These are phyloP conservation scores for Drosophila albomicans DNA, from an alignment of 1,140 invertebrate species.

Conservation along the genomic window DNA sequence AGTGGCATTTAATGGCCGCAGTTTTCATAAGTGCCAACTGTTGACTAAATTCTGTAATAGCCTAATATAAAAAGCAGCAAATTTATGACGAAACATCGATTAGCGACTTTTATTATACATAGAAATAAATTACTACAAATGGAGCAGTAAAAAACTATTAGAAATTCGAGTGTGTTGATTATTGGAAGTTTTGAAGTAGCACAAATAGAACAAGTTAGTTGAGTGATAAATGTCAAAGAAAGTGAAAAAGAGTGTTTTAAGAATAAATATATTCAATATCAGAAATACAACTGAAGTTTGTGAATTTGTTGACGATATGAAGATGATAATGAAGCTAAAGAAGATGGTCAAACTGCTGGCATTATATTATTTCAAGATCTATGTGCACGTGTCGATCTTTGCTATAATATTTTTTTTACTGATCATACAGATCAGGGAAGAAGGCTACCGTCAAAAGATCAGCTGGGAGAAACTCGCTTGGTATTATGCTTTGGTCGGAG, in stretches of 20 bases:
- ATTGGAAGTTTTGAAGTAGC: no score
- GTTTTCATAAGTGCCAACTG: no score
- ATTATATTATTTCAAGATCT: conserved; percentile 31
- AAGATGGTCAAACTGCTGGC: not conserved
- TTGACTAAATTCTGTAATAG: no score
- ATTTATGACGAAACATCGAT: no score
- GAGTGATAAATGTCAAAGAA: conserved; percentile 13
- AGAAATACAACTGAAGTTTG: not conserved
- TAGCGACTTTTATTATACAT: no score
- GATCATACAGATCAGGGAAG: conserved; percentile 1
- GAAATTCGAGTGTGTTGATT: no score
- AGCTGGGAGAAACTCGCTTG: conserved; percentile 12
- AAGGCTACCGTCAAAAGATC: conserved; percentile 28
- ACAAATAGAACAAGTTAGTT: not conserved
- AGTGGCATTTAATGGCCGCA: no score
- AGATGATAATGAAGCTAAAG: no score
- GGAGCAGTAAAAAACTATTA: no score
- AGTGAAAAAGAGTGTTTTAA: not conserved
- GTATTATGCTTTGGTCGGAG: conserved; percentile 13
- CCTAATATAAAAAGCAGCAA: no score
- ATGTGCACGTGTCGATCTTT: conserved; percentile 26
- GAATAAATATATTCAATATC: not conserved
- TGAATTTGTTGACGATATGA: no score
- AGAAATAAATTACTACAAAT: no score
- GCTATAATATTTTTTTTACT: not conserved